These are phyloP conservation scores for Petrocephalus sullivani DNA, from an alignment of 2,797 vertebrate genomes.

Conservation along the genomic window DNA sequence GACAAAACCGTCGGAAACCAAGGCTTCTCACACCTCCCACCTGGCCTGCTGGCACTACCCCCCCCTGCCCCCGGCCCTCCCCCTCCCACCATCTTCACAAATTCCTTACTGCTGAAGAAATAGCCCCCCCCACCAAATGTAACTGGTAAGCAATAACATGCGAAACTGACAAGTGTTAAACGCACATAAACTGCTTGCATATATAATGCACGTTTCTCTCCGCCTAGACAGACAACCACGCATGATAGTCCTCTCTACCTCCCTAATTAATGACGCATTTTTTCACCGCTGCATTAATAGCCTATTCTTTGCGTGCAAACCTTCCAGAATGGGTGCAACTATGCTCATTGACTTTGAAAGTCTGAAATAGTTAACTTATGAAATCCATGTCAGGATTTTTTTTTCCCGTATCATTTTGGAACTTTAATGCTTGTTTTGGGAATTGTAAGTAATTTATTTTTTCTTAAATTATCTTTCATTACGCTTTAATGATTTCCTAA, in stretches of 20 bases:
- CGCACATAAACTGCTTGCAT: conserved; percentile 22
- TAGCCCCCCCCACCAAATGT: background rate
- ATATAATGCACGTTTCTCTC: conserved; percentile 25
- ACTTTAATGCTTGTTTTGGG: conserved; percentile 49
- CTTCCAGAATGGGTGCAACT: conserved; percentile 36
- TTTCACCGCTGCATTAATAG: background rate
- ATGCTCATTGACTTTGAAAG: conserved; percentile 58
- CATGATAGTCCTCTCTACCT: background rate
- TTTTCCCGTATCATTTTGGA: conserved; percentile 20
- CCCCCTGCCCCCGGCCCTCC: background rate
- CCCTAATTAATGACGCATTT: background rate
- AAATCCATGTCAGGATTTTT: conserved; percentile 27
- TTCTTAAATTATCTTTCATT: conserved; percentile 56
- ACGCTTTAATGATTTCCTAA: conserved; percentile 51
- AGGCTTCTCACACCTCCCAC: background rate
- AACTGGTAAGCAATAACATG: conserved; percentile 27
- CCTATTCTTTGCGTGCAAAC: conserved; percentile 28
- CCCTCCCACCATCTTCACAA: background rate
- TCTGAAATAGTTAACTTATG: conserved; percentile 37
- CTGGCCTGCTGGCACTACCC: background rate
- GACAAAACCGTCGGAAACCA: conserved; percentile 22
- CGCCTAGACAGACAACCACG: background rate
- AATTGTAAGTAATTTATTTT: conserved; percentile 51
- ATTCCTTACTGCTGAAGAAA: conserved; percentile 5
- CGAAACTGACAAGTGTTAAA: conserved; percentile 16